Evolutionary conservation across 2,113 vertebrate species (phyloP).

Genomic region (Oncorhynchus tshawytscha): DNA sequence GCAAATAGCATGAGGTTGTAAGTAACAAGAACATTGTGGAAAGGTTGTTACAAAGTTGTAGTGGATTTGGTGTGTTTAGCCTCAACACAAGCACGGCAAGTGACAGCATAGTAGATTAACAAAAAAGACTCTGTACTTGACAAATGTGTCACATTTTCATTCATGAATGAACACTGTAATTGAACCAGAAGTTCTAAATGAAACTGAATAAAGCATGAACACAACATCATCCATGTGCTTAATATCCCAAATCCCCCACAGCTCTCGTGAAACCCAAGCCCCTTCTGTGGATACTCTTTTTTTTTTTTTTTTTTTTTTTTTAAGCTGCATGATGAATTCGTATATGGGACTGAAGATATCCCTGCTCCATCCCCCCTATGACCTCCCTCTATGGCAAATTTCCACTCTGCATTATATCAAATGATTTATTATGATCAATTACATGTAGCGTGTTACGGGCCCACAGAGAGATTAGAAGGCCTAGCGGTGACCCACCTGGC

Average conservation of each 20-base stretch:
- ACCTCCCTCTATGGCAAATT: constrained; percentile 42
- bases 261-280: constrained; percentile 28
- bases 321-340: constrained; percentile 8
- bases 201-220: constrained; percentile 22
- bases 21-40: too few species aligned
- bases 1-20: too few species aligned
- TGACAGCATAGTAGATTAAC: too few species aligned
- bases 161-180: too few species aligned
- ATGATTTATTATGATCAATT: constrained; percentile 53
- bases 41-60: too few species aligned
- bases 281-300: background rate
- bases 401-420: constrained; percentile 32
- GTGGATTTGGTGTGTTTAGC: too few species aligned
- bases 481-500: constrained; percentile 38
- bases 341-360: constrained; percentile 13
- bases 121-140: too few species aligned
- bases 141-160: too few species aligned
- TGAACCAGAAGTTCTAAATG: background rate
- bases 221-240: constrained; percentile 14
- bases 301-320: too few species aligned
- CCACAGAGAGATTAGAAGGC: constrained; percentile 37
- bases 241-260: constrained; percentile 13
- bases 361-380: background rate
- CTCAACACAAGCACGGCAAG: too few species aligned
- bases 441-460: constrained; percentile 25